Base-by-base conservation (phyloP, 2,113 vertebrate genomes). In the Centropristis striata region DNA sequence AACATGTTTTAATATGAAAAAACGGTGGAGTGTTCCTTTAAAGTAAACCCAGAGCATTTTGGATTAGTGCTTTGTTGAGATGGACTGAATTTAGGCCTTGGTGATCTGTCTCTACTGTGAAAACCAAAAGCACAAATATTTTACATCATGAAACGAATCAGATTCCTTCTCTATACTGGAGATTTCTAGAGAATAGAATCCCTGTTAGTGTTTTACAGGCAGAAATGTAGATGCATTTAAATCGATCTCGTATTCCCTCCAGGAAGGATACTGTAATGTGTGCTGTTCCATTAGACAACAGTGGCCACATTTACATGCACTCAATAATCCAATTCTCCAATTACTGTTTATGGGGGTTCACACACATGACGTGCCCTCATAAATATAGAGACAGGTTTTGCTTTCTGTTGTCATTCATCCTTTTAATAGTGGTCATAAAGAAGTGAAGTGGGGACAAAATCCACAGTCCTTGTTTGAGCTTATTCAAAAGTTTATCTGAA, bases 251-350 rank as follows among this genome's bases (percentile, higher is more conserved):
- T 20, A 53, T 39, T 80, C 12, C 32, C 57, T 18, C 23, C 41
- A 6, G 32, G 8, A 47, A 1, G 1, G 47, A 21, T 23, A 13
- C 6, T 37, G 37, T 28, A 16, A 41, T 64, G 27, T 11, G 9
- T 25, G 37, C 18, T 57, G 13, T 18, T 63, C 58, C 49, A 55
- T 81, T 64, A 71, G 64, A 7, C 15, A 46, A 60, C n/a, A 41
- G 27, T 27, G 36, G 23, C 28, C 23, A 6, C 1, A 8, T 73
- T 73, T 44, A 61, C 47, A n/a, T 63, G 54, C 53, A 14, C 57
- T 42, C 58, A 3, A 4, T 76, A 50, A 67, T 66, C 39, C 11
- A 60, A 42, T 68, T 54, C 36, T 71, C 8, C 51, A 59, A 2
- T 51, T 46, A 54, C 1, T 54, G 15, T 63, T 63, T 32, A 42